Base-by-base conservation (phyloP, 2,888 invertebrate genomes). In the Cybosia mesomella region DNA sequence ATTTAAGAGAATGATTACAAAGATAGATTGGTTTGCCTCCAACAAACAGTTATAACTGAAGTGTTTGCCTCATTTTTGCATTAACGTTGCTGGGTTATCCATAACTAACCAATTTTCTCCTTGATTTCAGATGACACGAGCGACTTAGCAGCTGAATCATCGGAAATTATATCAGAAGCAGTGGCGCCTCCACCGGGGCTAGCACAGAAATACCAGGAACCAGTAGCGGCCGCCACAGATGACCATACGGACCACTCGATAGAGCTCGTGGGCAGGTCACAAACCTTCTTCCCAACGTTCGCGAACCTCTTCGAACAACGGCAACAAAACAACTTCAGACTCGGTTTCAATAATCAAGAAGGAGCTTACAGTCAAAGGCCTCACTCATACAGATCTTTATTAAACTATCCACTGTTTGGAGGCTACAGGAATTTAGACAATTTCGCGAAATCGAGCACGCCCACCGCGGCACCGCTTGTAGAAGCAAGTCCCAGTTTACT, bases 231-330 rank as follows among this genome's bases (percentile, higher is more conserved):
- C 24, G 87, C 91, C 32, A 87, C 87, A 3, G 86, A 87, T 3
- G 90, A 87, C 73, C 88, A 90, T 70, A 84, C 88, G 34, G 95
- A 95, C 70, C 96, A 95, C 82, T 95, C 95, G 24, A 87, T 95
- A 70, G 96, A 96, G 83, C 95, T 95, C 21, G 91, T 95, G 24
- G 93, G 93, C 21, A 91, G 92, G 65, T 96, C 96, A 63, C 97
- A 97, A 85, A 97, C 96, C 61, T 98, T 97, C 90, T 98, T 97
- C 91, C 98, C 98, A 0, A 96, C 97, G 0, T 98, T 97, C 85
- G 96, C 96, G 2, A 96, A 96, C 79, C 91, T 96, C 15, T 97
- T 97, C 83, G 95, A 96, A 76, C 95, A 95, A 59, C 87, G 93
- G 54, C 91, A 89, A 71, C 95, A 92, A 90, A 96, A 87, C 73